phyloP scores from a whole-genome alignment of 2,888 invertebrate genomes.

The Clunio marinus region DNA sequence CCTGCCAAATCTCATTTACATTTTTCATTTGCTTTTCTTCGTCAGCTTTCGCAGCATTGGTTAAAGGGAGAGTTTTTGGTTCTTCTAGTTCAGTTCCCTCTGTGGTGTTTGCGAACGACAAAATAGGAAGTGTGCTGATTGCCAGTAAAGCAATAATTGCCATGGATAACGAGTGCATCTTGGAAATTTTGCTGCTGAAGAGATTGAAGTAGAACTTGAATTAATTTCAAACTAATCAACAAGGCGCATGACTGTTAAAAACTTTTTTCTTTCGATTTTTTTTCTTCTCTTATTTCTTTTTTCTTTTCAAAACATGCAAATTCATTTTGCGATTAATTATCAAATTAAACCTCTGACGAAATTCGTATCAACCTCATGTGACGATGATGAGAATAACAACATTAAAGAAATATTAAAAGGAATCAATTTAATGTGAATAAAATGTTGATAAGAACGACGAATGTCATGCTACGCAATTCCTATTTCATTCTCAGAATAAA shows the following conservation, averaged over 20 bases:
- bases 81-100: conserved; percentile 33
- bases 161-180: conserved; percentile 32
- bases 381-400: neutral
- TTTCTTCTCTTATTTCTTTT: neutral
- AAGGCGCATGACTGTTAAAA: neutral
- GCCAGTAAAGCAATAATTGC: conserved; percentile 14
- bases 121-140: neutral
- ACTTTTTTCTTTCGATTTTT: neutral
- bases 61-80: conserved; percentile 25
- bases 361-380: neutral
- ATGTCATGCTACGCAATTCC: conserved; percentile 11
- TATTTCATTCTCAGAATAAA: too few relatives aligned
- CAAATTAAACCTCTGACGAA: neutral
- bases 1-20: conserved; percentile 65
- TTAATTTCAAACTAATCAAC: neutral
- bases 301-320: conserved; percentile 11
- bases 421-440: neutral
- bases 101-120: conserved; percentile 25
- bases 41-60: conserved; percentile 44
- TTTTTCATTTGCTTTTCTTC: conserved; percentile 51
- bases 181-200: neutral
- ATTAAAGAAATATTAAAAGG: neutral
- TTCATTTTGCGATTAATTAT: too few relatives aligned
- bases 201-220: neutral
- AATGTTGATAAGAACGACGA: conserved; percentile 2